These are phyloP conservation scores for Arctocebus calabarensis DNA, from an alignment of 2,797 vertebrate species.

Conservation along the genomic window DNA sequence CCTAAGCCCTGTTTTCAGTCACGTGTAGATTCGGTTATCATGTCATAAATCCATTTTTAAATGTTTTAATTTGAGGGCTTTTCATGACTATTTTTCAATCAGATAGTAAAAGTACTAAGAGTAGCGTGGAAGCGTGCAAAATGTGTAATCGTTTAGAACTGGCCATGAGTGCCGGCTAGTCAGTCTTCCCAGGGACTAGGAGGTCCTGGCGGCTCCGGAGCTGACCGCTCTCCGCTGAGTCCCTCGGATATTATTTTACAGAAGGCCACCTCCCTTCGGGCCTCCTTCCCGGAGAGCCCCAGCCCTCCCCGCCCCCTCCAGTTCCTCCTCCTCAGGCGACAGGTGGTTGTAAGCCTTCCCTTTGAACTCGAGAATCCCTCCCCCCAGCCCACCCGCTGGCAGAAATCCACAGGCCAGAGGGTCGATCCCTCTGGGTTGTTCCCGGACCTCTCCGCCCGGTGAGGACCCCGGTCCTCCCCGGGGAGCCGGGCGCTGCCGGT, in stretches of 20 bases:
- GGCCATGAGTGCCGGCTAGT: not conserved
- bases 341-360: conserved; percentile 19
- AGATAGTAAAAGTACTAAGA: not conserved
- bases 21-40: not conserved
- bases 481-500: not conserved
- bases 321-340: not conserved
- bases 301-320: not conserved
- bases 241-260: not conserved
- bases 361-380: not conserved
- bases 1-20: not conserved
- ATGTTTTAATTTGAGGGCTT: not conserved
- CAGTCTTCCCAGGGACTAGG: not conserved
- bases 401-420: not conserved
- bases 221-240: not conserved
- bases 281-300: not conserved
- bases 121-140: not conserved
- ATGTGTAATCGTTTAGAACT: not conserved
- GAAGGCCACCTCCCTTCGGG: not conserved
- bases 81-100: not conserved
- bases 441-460: not conserved
- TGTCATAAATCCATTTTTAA: not conserved
- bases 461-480: not conserved
- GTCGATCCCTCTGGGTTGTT: not conserved
- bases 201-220: rapidly evolving
- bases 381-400: too few species aligned